A percentile compares a stretch with the other conserved stretches of the same genome.
Evolutionary conservation across 2,888 invertebrate genomes (phyloP).

Genomic region (Macrosoma leucophasiata): DNA sequence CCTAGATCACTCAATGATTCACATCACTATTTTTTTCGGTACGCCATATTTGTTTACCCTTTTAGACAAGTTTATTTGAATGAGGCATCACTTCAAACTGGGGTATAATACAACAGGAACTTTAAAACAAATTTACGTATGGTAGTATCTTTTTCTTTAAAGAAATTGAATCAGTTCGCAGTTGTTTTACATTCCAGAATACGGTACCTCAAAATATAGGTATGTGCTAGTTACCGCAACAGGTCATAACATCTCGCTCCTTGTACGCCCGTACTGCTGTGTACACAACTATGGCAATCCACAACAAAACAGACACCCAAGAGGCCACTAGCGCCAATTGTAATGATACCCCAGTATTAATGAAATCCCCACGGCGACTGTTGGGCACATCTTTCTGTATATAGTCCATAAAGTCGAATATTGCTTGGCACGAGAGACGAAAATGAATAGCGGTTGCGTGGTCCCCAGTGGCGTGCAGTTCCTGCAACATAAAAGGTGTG

Average conservation of each 20-base stretch:
- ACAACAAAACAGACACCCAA: slow-evolving; percentile 77
- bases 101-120: too few relatives aligned
- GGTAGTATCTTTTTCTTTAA: too few relatives aligned
- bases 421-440: slow-evolving; percentile 82
- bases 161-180: too few relatives aligned
- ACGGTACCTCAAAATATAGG: too few relatives aligned
- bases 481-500: slow-evolving; percentile 36
- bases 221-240: slow-evolving; percentile 69
- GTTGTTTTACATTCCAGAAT: too few relatives aligned
- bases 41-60: too few relatives aligned
- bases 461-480: slow-evolving; percentile 71
- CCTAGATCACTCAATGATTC: too few relatives aligned
- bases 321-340: slow-evolving; percentile 79
- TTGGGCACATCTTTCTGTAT: slow-evolving; percentile 81
- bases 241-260: slow-evolving; percentile 58
- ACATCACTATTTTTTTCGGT: too few relatives aligned
- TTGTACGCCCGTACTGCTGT: slow-evolving; percentile 73
- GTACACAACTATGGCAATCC: slow-evolving; percentile 67
- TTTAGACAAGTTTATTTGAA: too few relatives aligned
- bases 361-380: slow-evolving; percentile 78
- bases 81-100: too few relatives aligned
- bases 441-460: slow-evolving; percentile 77
- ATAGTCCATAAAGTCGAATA: slow-evolving; percentile 91
- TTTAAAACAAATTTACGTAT: too few relatives aligned
- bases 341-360: slow-evolving; percentile 83